Evolutionary conservation across 2,888 invertebrate genomes (phyloP).

Genomic region (Cephus sareptanus): DNA sequence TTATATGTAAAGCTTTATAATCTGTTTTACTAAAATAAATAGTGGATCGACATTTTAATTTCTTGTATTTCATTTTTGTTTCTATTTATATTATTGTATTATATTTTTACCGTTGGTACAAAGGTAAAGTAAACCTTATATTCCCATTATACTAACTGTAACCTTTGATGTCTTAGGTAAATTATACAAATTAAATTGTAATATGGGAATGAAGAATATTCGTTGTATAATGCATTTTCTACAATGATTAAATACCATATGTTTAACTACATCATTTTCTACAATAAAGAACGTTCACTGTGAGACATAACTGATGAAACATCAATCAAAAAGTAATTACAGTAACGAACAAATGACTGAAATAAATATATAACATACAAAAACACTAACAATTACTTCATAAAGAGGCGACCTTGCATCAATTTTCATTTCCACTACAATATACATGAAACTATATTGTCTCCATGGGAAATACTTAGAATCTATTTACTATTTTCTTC

Average conservation of each 20-base stretch:
- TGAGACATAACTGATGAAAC: neutral
- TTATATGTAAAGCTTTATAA: constrained; percentile 41
- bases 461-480: neutral
- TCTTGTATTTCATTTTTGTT: neutral
- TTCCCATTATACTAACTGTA: neutral
- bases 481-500: neutral
- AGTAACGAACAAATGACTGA: neutral
- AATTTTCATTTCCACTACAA: neutral
- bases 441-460: neutral
- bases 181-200: neutral
- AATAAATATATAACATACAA: neutral
- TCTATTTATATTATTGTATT: neutral
- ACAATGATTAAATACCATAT: neutral
- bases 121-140: neutral
- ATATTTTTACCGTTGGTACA: neutral
- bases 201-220: neutral
- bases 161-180: neutral
- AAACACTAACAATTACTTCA: neutral
- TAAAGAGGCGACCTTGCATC: neutral
- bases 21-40: constrained; percentile 49
- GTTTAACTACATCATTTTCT: neutral
- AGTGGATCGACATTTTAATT: neutral
- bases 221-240: neutral
- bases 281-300: neutral
- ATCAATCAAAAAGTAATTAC: neutral